Evolutionary conservation across 1,140 invertebrate genomes (phyloP), one percentile per base, ranked within the genome.

Genomic region (Euborellia annulipes): DNA sequence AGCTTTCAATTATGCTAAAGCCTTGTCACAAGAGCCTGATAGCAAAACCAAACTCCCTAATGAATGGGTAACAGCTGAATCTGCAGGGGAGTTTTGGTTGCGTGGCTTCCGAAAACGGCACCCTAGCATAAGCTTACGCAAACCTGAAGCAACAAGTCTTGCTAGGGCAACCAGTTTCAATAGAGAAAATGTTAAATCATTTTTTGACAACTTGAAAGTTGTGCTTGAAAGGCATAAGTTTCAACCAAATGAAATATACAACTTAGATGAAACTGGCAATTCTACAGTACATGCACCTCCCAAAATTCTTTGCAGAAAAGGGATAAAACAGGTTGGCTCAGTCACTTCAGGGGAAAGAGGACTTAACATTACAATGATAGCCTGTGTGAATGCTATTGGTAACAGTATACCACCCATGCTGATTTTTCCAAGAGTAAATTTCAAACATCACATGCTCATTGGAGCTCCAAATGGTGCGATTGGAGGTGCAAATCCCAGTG

Each of bases 71-170:
- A n/a, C n/a, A n/a, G n/a, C n/a, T n/a, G n/a, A n/a, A n/a, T n/a
- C n/a, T n/a, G 67, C 64, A 50, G 64, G 61, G 11, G 52, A 54
- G 49, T 62, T 67, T 52, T 69, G 67, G 66, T 62, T 69, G 52
- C 40, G 47, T 3, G 46, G 42, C 9, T 70, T 69, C 54, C 55
- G 69, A 52, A 61, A 60, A 50, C 49, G 65, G 51, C 60, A 70
- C 46, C 56, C 57, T 11, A 41, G 47, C 47, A 48, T 71, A 16
- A 64, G 63, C 17, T 43, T 68, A 21, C 51, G 62, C 30, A 55
- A 41, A 47, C 62, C 63, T 43, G 57, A 66, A 48, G 58, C 59
- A 49, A 65, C 65, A 9, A 66, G 65, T 42, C 47, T 67, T 13
- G 55, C 62, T 16, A 56, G 66, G 51, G 62, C 63, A 11, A 66